A percentile compares a stretch with the other conserved stretches of the same genome.
These are phyloP conservation scores for Cotesia chilonis DNA, from an alignment of 1,140 invertebrate genomes.

Conservation along the genomic window DNA sequence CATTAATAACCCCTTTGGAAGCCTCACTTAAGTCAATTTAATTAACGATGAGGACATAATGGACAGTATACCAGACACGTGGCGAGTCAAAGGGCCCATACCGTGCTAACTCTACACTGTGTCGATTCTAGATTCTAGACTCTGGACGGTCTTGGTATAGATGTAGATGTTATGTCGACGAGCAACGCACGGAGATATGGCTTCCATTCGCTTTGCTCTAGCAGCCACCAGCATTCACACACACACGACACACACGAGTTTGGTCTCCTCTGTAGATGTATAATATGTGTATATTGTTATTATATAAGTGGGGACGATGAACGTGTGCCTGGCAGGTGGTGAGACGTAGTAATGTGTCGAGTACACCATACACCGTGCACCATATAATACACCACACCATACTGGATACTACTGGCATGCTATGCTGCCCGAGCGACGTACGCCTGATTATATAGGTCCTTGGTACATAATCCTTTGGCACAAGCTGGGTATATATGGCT, in stretches of 20 bases:
- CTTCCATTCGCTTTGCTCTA: background rate
- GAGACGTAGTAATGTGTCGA: slow-evolving; percentile 22
- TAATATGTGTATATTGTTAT: no score
- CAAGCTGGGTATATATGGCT: slow-evolving; percentile 25
- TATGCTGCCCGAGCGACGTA: background rate
- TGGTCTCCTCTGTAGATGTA: no score
- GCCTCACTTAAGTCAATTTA: slow-evolving; percentile 26
- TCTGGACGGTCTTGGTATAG: background rate
- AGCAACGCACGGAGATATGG: slow-evolving; percentile 7
- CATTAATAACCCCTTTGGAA: slow-evolving; percentile 29
- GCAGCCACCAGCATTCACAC: slow-evolving; percentile 11
- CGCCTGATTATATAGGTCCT: slow-evolving; percentile 30
- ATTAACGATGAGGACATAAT: slow-evolving; percentile 28
- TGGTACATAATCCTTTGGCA: slow-evolving; percentile 28
- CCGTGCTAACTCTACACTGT: background rate
- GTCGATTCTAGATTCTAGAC: background rate
- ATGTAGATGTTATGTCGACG: slow-evolving; percentile 7
- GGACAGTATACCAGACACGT: slow-evolving; percentile 5
- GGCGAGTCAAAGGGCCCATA: slow-evolving; percentile 22
- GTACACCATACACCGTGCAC: slow-evolving; percentile 7
- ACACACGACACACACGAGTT: no score
- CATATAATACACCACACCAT: no score
- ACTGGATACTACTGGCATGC: slow-evolving; percentile 13
- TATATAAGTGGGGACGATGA: background rate
- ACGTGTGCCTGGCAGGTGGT: slow-evolving; percentile 29